These are phyloP conservation scores for Piaya cayana DNA, from an alignment of 2,113 vertebrate genomes.

Conservation along the genomic window DNA sequence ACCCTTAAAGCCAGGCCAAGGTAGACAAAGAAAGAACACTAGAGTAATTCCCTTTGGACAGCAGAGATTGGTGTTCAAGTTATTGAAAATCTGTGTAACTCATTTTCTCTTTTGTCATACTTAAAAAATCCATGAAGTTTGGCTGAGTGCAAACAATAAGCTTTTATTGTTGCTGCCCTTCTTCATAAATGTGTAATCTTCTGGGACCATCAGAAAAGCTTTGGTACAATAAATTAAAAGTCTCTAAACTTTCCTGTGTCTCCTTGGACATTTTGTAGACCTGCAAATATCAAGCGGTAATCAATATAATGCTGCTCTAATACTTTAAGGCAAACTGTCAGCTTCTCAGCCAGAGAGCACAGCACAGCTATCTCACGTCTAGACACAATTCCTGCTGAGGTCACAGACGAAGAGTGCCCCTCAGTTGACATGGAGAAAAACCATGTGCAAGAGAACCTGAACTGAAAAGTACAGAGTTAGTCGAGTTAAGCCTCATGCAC, in stretches of 20 bases:
- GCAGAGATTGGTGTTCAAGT: slow-evolving; percentile 69
- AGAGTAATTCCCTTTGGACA: slow-evolving; percentile 66
- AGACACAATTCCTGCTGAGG: background rate
- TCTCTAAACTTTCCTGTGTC: slow-evolving; percentile 79
- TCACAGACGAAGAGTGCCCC: background rate
- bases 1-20: slow-evolving; percentile 71
- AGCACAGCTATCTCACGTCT: rapidly evolving
- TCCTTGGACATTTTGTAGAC: slow-evolving; percentile 70
- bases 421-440: background rate
- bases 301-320: slow-evolving; percentile 65
- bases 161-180: slow-evolving; percentile 79
- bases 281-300: slow-evolving; percentile 66
- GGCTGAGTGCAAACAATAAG: slow-evolving; percentile 81
- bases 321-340: slow-evolving; percentile 39
- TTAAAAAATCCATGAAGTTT: slow-evolving; percentile 82
- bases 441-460: background rate
- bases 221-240: slow-evolving; percentile 81
- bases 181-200: slow-evolving; percentile 78
- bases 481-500: rapidly evolving
- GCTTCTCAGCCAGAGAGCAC: background rate
- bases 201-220: slow-evolving; percentile 76
- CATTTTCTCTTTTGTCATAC: slow-evolving; percentile 83
- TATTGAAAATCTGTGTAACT: slow-evolving; percentile 81
- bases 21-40: slow-evolving; percentile 66
- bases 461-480: background rate